Conservation (phyloP, 2,797 vertebrate genomes). For the Cynopterus sphinx region DNA sequence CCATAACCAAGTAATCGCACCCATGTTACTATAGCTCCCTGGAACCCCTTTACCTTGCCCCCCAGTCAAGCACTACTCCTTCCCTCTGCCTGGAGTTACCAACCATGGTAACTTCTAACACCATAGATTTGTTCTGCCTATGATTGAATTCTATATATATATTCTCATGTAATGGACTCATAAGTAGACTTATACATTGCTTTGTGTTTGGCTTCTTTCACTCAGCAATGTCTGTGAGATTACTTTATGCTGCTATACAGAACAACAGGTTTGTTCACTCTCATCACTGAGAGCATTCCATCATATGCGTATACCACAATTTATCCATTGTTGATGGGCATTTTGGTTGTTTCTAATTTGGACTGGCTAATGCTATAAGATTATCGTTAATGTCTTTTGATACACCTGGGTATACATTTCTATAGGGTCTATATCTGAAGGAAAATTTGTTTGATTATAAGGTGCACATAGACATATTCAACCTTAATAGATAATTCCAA, state of each 20-base stretch:
- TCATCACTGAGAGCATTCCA: background rate
- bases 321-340: background rate
- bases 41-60: too few species aligned
- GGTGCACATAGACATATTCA: background rate
- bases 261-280: background rate
- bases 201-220: background rate
- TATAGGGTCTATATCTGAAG: background rate
- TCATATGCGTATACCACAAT: background rate
- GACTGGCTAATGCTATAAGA: background rate
- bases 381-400: background rate
- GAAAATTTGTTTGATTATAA: background rate
- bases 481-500: background rate
- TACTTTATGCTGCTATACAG: background rate
- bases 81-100: background rate
- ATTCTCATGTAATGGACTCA: background rate
- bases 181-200: background rate
- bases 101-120: background rate
- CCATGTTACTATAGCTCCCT: background rate
- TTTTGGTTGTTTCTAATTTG: background rate
- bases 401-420: background rate
- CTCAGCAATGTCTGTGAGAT: background rate
- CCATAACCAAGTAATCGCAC: background rate
- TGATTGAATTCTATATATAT: background rate
- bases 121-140: background rate
- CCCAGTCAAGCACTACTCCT: background rate